Base-by-base conservation (phyloP, 2,888 invertebrate species). In the Aspidiotus rigidus region DNA sequence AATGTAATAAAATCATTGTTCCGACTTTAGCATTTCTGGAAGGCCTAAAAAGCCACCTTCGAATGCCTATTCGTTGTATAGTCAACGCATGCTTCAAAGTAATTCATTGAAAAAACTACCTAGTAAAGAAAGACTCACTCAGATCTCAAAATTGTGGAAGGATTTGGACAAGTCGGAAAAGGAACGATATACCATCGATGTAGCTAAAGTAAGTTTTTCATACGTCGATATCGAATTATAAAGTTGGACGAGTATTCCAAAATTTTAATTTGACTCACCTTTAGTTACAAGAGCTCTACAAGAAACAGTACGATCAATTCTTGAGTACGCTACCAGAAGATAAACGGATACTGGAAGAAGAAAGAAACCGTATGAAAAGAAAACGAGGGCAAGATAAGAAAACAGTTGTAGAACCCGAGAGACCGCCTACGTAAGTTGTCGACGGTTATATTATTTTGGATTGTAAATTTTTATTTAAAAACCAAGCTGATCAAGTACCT, bases 41-140 rank as follows among this genome's bases (percentile, higher is more conserved):
- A 72, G 59, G 63, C 72, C 72, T n/a, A 62, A 70, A 41, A 72
- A 71, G 59, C 72, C 72, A 7, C 69, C 72, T 10, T 44, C 40
- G 3, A 71, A 71, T 59, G 71, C 62, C 41, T 72, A 72, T 40
- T 54, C 69, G 55, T 55, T 72, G 7, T 72, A 62, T 9, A 62
- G 64, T 15, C 64, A 57, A 62, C 63, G 64, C 61, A 70, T 71
- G 70, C 61, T 72, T 17, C 70, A 71, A 66, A 64, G 70, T 66
- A 44, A 57, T 54, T 42, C 60, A 13, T 57, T 72, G 10, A 40
- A 42, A 62, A 64, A 64, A 10, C 59, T 71, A 10, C 69, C 63
- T 8, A 57, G 71, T 8, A 71, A 72, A 63, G 70, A 64, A 7
- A 69, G 67, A 71, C 57, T 72, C 59, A 10, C 64, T 15, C n/a